These are phyloP conservation scores for Catostomus latipinnis DNA, from an alignment of 2,797 vertebrate genomes.

Conservation along the genomic window DNA sequence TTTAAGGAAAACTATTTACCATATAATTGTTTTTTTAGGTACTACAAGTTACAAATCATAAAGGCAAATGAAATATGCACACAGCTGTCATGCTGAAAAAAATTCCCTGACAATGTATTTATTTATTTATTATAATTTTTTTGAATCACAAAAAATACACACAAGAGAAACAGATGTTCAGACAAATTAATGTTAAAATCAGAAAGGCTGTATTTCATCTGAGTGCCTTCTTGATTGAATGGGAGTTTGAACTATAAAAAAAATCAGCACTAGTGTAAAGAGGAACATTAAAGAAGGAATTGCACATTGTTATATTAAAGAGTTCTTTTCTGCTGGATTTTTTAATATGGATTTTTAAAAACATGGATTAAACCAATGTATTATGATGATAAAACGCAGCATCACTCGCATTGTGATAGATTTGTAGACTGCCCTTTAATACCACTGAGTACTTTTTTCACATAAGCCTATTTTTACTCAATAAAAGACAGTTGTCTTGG, in stretches of 20 bases:
- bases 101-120: no score
- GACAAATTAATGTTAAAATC: background rate
- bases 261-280: no score
- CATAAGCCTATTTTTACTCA: background rate
- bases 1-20: no score
- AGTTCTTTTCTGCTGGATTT: constrained; percentile 5
- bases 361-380: constrained; percentile 14
- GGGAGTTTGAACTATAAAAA: background rate
- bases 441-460: background rate
- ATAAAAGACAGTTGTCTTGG: no score
- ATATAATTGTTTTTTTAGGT: no score
- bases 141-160: background rate
- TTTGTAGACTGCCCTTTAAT: constrained; percentile 6
- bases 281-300: no score
- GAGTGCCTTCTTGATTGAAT: background rate
- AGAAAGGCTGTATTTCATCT: background rate
- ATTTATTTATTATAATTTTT: background rate
- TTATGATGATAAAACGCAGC: background rate
- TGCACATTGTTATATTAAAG: background rate
- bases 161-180: background rate
- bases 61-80: no score
- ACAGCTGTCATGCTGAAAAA: no score
- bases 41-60: no score
- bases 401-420: background rate
- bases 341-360: constrained; percentile 11